Base-by-base conservation (phyloP, 1,140 invertebrate species). In the Lasaia peninsularis region DNA sequence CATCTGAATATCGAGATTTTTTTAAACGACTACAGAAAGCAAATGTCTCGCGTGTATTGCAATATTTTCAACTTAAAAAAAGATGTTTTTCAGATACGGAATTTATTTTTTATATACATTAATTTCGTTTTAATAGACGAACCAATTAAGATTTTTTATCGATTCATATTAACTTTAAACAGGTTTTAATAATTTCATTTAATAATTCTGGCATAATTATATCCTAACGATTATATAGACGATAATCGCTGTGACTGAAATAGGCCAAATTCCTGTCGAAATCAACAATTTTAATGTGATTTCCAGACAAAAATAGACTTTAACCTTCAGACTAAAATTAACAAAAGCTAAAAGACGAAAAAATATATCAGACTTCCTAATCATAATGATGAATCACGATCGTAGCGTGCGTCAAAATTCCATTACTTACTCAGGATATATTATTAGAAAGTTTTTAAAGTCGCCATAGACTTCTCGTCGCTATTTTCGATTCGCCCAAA, bases 351-450 rank as follows among this genome's bases (percentile, higher is more conserved):
- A 2, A 44, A 18, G 16, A 40, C 37, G 18, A 44, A 78, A 76
- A 78, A 76, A 69, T 69, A 73, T 77, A 78, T 75, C 67, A 54
- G 70, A 80, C 78, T 79, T 75, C 70, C 70, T 65, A 76, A 72
- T 75, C 65, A 68, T 54, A 48, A 69, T 73, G 67, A 83, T 76
- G 80, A 85, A 81, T 86, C 80, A 81, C 73, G 62, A 11, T 4
- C 20, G 20, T 82, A 61, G 76, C 78, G 76, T 80, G 80, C 67
- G 62, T 71, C 44, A 21, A 48, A 48, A 48, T 48, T 21, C 44
- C 44, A 21, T 48, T 48, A 21, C 18, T 48, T 48, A n/a, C 44
- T 48, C 44, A 48, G 44, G 4, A 20, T 48, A 48, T 76, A 71
- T 73, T 75, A 71, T 80, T 73, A 83, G 67, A 73, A 64, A 61